A percentile compares a stretch with the other conserved stretches of the same genome.
These are phyloP conservation scores for Leptodactylus fuscus DNA, from an alignment of 2,113 vertebrate species.

Conservation along the genomic window DNA sequence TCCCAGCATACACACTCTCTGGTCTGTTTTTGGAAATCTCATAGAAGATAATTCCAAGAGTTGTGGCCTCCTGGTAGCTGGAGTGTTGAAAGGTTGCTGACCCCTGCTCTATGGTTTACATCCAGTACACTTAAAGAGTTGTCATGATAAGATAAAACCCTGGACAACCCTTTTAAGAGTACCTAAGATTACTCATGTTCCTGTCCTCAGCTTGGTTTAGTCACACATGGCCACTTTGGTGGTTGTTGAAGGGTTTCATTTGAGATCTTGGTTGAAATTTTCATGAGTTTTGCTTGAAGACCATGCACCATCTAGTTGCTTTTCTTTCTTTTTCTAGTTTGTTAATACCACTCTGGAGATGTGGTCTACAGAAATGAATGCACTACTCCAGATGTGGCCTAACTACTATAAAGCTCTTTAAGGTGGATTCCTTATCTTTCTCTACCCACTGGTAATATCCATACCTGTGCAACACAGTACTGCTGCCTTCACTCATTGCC, in stretches of 20 bases:
- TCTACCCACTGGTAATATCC: slow-evolving; percentile 27
- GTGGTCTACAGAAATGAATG: slow-evolving; percentile 20
- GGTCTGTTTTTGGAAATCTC: too few species aligned
- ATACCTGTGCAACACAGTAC: not conserved
- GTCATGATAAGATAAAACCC: too few species aligned
- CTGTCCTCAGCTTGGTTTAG: not conserved
- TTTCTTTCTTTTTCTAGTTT: slow-evolving; percentile 40
- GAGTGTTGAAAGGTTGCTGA: too few species aligned
- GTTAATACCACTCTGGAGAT: slow-evolving; percentile 34
- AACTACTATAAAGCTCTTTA: slow-evolving; percentile 41
- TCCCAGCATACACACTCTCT: too few species aligned
- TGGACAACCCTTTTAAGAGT: not conserved
- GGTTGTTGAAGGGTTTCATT: not conserved
- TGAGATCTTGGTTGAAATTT: not conserved
- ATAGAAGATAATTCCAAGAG: too few species aligned
- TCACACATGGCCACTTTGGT: not conserved
- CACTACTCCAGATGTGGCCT: slow-evolving; percentile 32
- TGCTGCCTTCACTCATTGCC: slow-evolving; percentile 45
- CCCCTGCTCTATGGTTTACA: too few species aligned
- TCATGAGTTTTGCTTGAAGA: not conserved
- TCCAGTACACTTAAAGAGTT: not conserved
- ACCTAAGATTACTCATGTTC: not conserved
- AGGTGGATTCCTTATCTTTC: slow-evolving; percentile 19
- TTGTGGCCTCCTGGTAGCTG: too few species aligned
- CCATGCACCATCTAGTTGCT: slow-evolving; percentile 21